These are phyloP conservation scores for Phodopus roborovskii DNA, from an alignment of 2,113 vertebrate genomes.

Conservation along the genomic window DNA sequence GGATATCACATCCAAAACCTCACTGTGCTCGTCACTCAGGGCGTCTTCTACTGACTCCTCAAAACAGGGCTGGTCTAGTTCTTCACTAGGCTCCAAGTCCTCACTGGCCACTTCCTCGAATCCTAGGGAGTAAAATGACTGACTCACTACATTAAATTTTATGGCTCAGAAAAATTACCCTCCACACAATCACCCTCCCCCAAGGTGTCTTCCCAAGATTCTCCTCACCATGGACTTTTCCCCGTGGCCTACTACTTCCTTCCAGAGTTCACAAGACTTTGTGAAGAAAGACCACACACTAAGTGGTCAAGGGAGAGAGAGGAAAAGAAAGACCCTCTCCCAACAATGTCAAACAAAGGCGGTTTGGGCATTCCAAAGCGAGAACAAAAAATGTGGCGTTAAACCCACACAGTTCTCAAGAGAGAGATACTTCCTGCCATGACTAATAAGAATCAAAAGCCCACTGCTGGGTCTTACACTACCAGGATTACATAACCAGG, in stretches of 20 bases:
- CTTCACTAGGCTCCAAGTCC: conserved; percentile 70
- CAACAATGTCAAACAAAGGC: too few species aligned
- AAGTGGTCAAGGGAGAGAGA: neutral
- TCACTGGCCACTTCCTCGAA: conserved; percentile 56
- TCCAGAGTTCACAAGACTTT: neutral
- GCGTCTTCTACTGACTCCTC: conserved; percentile 57
- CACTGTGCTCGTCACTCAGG: conserved; percentile 55
- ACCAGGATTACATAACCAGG: neutral
- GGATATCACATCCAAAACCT: conserved; percentile 62
- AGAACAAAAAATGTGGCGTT: neutral
- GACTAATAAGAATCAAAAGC: neutral
- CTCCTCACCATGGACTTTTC: neutral
- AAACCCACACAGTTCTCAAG: neutral
- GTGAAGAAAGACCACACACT: neutral
- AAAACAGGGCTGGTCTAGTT: conserved; percentile 50
- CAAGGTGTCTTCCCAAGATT: neutral
- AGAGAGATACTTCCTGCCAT: rapidly evolving
- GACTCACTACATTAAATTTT: conserved; percentile 15
- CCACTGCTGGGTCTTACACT: neutral
- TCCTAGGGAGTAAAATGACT: conserved; percentile 56
- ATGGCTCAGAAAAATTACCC: neutral
- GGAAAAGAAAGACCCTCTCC: neutral
- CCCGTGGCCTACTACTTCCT: neutral
- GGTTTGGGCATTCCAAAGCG: neutral
- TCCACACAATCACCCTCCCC: neutral